Evolutionary conservation across 1,140 invertebrate genomes (phyloP), one percentile per base, ranked within the genome.

Genomic region (Steinernema khuongi): DNA sequence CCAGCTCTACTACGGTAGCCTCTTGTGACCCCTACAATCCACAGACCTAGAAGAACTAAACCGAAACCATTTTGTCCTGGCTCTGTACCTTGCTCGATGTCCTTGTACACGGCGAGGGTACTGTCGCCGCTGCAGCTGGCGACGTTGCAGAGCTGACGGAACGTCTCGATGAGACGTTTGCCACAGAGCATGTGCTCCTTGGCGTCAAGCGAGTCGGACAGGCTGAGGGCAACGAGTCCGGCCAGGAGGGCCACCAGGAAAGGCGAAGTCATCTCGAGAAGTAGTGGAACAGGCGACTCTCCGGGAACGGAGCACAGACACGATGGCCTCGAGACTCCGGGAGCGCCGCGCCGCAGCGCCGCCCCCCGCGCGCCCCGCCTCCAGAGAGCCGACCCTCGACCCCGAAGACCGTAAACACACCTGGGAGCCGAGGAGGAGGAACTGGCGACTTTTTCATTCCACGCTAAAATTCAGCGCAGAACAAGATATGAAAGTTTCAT

Each of bases 71-170:
- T n/a, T n/a, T n/a, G n/a, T n/a, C n/a, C n/a, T n/a, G n/a, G n/a
- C n/a, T n/a, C n/a, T n/a, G n/a, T 26, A 60, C 50, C 50, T 60
- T 60, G 50, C 26, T 60, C 50, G 50, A 60, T 60, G 4, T 60
- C 50, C 50, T 60, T 60, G 50, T 14, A 60, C 4, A 4, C 22
- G 11, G 50, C 50, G 22, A 60, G 19, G 50, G 50, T 60, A 60
- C 50, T 60, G 50, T 60, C 50, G 50, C 14, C 22, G 11, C 50
- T 22, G 50, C 50, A 60, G 50, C 50, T 60, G 14, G 11, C 50
- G 19, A 60, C 50, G 50, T 60, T 60, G 50, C 50, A 60, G 22
- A 60, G 14, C 50, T 2, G 7, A 22, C 50, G 50, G 26, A 60
- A 60, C 4, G 14, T 22, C 50, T 11, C 50, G 22, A 60, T 60